Evolutionary conservation across 2,797 vertebrate genomes (phyloP).

Genomic region (Darevskia nairensis): DNA sequence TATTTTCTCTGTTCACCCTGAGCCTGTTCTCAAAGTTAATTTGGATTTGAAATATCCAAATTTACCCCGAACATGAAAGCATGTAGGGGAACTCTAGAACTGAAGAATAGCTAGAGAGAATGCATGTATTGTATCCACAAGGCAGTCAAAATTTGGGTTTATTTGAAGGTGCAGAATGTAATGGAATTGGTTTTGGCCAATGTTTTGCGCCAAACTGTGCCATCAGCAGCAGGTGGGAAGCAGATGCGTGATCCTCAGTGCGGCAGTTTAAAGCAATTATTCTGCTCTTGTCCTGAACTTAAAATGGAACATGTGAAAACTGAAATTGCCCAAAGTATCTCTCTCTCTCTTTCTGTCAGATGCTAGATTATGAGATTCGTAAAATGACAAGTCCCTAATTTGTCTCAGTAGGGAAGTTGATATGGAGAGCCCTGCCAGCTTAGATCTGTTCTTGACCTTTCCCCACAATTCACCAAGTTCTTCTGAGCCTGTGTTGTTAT

Average conservation of each 20-base stretch:
- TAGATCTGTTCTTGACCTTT: conserved; percentile 63
- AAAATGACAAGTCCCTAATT: conserved; percentile 37
- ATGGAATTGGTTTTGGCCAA: not conserved
- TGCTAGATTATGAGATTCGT: conserved; percentile 42
- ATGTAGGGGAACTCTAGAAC: not conserved
- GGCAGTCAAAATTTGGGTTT: conserved; percentile 2
- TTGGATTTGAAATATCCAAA: not conserved
- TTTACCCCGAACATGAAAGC: not conserved
- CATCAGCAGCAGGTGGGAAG: not conserved
- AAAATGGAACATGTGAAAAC: conserved; percentile 18
- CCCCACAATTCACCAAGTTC: conserved; percentile 40
- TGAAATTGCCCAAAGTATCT: conserved; percentile 35
- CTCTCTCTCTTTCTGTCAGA: not conserved
- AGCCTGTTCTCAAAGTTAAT: not conserved
- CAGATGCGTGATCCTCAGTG: not conserved
- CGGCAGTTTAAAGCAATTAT: not conserved
- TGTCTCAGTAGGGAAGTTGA: conserved; percentile 31
- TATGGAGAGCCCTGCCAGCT: conserved; percentile 43
- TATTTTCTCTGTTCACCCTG: not conserved
- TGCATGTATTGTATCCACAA: not conserved
- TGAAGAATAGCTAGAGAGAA: not conserved
- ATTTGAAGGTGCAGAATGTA: not conserved
- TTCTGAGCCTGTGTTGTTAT: conserved; percentile 62
- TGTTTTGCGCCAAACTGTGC: not conserved
- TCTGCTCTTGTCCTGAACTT: not conserved